phyloP scores from a whole-genome alignment of 2,888 invertebrate species.

The Ecliptopera silaceata region DNA sequence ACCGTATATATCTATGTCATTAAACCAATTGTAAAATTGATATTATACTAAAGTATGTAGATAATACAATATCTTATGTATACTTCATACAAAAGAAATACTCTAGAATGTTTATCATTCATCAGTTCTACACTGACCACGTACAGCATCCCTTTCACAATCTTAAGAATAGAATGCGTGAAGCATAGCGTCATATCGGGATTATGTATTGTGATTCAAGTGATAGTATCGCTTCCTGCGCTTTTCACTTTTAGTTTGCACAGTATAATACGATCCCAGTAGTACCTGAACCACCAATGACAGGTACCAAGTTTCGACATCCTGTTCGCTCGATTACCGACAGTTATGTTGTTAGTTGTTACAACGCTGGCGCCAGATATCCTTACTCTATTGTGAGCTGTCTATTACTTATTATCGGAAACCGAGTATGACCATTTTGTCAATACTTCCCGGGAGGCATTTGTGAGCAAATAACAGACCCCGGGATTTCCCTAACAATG shows the following conservation, averaged over 20 bases:
- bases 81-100: background rate
- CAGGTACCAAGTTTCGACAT: conserved; percentile 61
- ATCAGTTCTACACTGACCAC: conserved; percentile 21
- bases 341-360: conserved; percentile 70
- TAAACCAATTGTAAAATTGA: no score
- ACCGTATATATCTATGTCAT: no score
- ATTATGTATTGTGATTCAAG: conserved; percentile 59
- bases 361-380: conserved; percentile 68
- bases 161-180: conserved; percentile 50
- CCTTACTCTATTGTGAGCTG: conserved; percentile 55
- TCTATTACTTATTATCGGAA: conserved; percentile 49
- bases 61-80: background rate
- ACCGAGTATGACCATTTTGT: conserved; percentile 46
- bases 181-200: conserved; percentile 53
- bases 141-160: conserved; percentile 37
- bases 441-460: conserved; percentile 50
- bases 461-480: conserved; percentile 35
- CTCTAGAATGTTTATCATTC: conserved; percentile 4
- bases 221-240: conserved; percentile 68
- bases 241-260: conserved; percentile 58
- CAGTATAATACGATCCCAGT: conserved; percentile 47
- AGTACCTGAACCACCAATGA: conserved; percentile 47
- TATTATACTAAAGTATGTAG: background rate
- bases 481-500: conserved; percentile 39
- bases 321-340: conserved; percentile 52